These are phyloP conservation scores for Mormyrops boulengeri DNA, from an alignment of 2,797 vertebrate genomes.

Conservation along the genomic window DNA sequence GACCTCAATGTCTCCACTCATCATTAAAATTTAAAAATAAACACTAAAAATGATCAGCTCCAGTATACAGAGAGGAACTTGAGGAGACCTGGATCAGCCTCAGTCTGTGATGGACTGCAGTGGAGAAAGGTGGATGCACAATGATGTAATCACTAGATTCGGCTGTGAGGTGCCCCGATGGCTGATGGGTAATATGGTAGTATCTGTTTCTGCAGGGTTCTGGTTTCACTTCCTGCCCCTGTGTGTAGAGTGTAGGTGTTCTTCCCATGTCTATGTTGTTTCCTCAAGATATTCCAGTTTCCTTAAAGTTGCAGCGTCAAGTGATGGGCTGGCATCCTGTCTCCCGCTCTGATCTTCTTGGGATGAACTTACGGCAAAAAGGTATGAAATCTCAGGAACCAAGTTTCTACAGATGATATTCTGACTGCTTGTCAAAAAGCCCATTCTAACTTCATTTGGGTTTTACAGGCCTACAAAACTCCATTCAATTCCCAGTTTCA, in stretches of 20 bases:
- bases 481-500: constrained; percentile 31
- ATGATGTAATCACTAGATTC: not conserved
- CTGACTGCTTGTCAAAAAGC: constrained; percentile 35
- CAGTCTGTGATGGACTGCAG: not conserved
- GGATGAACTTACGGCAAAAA: not conserved
- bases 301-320: not conserved
- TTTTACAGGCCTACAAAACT: constrained; percentile 22
- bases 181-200: not conserved
- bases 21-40: not conserved
- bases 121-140: not conserved
- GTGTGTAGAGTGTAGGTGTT: not conserved
- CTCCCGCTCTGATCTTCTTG: not conserved
- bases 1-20: not conserved
- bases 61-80: not conserved
- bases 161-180: not conserved
- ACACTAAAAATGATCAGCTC: not conserved
- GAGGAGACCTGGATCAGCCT: not conserved
- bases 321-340: not conserved
- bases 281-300: not conserved
- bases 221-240: not conserved
- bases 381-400: not conserved
- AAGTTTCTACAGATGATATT: constrained; percentile 18
- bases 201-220: not conserved
- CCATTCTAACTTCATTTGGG: constrained; percentile 25
- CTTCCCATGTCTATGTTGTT: not conserved